phyloP scores from a whole-genome alignment of 2,113 vertebrate genomes.

The Anas platyrhynchos region DNA sequence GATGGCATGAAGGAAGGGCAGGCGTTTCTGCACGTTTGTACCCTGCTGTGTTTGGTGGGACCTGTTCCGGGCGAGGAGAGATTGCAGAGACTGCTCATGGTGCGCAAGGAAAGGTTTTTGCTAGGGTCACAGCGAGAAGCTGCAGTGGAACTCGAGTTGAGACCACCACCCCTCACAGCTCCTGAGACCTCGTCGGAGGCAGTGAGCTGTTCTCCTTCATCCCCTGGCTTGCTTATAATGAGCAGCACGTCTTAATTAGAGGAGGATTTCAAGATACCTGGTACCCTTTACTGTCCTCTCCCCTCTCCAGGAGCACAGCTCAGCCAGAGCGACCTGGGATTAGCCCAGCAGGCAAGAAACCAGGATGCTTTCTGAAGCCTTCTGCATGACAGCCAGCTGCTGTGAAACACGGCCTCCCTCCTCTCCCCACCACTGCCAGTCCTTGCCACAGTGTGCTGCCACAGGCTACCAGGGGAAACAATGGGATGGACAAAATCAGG shows the following conservation, averaged over 20 bases:
- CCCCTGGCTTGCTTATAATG: neutral
- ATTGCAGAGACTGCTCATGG: neutral
- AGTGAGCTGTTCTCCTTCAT: neutral
- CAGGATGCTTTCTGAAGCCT: neutral
- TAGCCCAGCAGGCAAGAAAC: neutral
- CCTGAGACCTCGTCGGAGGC: neutral
- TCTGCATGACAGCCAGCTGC: neutral
- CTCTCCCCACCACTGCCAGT: neutral
- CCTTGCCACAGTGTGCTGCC: neutral
- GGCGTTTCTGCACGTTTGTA: neutral
- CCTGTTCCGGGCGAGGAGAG: neutral
- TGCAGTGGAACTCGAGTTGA: neutral
- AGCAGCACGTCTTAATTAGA: neutral
- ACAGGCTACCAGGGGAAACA: neutral
- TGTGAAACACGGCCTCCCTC: neutral
- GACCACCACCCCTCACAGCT: neutral
- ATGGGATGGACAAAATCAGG: neutral
- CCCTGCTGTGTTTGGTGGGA: rapidly evolving
- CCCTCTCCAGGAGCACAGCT: neutral
- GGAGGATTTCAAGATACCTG: neutral
- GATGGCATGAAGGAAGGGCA: neutral
- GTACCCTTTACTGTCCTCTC: neutral
- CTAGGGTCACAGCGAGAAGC: neutral
- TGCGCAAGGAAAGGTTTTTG: neutral
- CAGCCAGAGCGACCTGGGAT: neutral